Base-by-base conservation (phyloP, 2,797 vertebrate species). In the Mormyrops attenuatus region DNA sequence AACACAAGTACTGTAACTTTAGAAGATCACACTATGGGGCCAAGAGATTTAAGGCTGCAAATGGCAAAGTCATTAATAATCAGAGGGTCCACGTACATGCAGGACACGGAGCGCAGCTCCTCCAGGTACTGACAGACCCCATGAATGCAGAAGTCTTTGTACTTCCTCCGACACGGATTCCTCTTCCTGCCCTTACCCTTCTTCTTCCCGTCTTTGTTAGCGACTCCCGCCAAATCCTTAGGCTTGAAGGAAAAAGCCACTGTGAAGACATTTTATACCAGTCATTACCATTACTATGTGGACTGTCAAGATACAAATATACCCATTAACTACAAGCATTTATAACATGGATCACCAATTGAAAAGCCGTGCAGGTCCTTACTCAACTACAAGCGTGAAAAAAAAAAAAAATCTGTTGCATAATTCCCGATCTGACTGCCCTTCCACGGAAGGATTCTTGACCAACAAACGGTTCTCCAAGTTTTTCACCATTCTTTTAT, bases 101-200 rank as follows among this genome's bases (percentile, higher is more conserved):
- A 97, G 6, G 96, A 95, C 47, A 96, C 96, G 66, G 90, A 89
- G 69, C 92, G 94, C 38, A 97, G 90, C 44, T 95, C 93, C 92
- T 93, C 94, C 90, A 96, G 89, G 53, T 97, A 96, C 90, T 94
- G 95, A 93, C 97, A 97, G 88, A 94, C 94, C 3, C 97, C 97
- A 0, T 97, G 95, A 92, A 97, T 95, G 89, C 97, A 97, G 93
- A 94, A 97, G 91, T 97, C 95, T 90, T 96, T 96, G 94, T 96
- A 96, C 90, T 94, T 97, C 89, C 92, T 91, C 92, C 95, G 94
- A 90, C 97, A 97, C 0, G 96, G 96, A 89, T 97, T 95, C 92
- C 96, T 96, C 93, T 97, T 97, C 91, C 93, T 96, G 30, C 96
- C 96, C 87, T 94, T 96, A 93, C 94, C 95, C 92, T 94, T 96